phyloP scores from a whole-genome alignment of 2,797 vertebrate genomes.

The Pampus argenteus region DNA sequence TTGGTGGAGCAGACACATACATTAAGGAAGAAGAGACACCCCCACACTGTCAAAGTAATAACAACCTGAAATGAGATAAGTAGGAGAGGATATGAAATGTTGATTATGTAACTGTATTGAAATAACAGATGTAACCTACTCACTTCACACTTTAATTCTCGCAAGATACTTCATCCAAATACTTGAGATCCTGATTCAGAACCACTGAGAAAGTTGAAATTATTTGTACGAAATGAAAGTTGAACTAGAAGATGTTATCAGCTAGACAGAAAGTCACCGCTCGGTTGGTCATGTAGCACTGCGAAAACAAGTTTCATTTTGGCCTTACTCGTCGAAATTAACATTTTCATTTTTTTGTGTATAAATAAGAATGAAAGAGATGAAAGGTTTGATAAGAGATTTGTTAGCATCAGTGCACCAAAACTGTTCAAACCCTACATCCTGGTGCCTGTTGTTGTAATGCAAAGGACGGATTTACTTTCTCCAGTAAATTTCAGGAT shows the following conservation, averaged over 20 bases:
- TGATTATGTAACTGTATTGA: not conserved
- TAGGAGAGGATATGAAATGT: not conserved
- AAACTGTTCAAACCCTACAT: too few species aligned
- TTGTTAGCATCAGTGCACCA: too few species aligned
- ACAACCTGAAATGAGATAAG: not conserved
- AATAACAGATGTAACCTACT: not conserved
- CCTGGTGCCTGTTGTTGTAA: not conserved
- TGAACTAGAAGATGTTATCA: too few species aligned
- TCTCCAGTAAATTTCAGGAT: conserved; percentile 30
- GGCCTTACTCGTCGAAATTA: not conserved
- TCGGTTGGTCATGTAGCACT: too few species aligned
- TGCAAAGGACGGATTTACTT: conserved; percentile 29
- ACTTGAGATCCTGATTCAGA: not conserved
- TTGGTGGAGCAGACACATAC: too few species aligned
- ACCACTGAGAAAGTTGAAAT: not conserved
- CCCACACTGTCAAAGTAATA: too few species aligned
- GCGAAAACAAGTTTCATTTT: too few species aligned
- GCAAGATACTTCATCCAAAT: not conserved
- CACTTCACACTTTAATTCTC: not conserved
- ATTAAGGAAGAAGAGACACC: too few species aligned
- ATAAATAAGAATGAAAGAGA: not conserved
- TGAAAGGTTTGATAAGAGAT: not conserved
- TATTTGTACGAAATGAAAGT: not conserved
- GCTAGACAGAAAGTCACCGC: too few species aligned
- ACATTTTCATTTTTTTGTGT: too few species aligned